Evolutionary conservation across 2,113 vertebrate genomes (phyloP).

Genomic region (Psittacara wagleri): DNA sequence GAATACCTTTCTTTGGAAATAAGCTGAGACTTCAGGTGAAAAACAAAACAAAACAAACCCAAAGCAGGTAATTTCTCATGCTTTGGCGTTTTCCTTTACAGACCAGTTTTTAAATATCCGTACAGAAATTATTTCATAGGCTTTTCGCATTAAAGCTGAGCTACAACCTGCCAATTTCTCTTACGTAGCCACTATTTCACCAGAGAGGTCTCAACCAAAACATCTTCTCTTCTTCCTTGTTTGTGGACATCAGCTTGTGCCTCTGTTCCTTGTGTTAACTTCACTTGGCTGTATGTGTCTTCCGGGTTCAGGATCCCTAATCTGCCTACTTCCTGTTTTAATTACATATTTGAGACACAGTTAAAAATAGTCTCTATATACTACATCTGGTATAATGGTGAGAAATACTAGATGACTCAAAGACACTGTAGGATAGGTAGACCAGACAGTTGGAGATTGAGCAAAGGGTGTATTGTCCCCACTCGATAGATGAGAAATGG

Average conservation of each 20-base stretch:
- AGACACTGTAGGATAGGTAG: not conserved
- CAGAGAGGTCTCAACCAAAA: not conserved
- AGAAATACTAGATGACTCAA: not conserved
- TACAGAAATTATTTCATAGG: not conserved
- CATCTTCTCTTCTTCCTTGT: not conserved
- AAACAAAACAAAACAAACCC: not conserved
- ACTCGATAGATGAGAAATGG: not conserved
- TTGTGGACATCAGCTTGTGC: not conserved
- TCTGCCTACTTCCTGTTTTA: not conserved
- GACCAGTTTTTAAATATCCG: not conserved
- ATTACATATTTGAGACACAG: not conserved
- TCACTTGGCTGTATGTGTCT: not conserved
- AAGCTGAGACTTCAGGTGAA: not conserved
- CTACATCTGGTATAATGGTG: accelerated
- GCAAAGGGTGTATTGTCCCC: not conserved
- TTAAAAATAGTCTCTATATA: not conserved
- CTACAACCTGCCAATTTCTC: not conserved
- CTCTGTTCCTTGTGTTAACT: not conserved
- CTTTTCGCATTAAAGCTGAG: not conserved
- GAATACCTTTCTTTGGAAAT: not conserved
- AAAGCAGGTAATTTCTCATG: not conserved
- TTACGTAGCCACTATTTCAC: not conserved
- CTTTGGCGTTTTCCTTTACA: not conserved
- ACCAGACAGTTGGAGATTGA: not conserved
- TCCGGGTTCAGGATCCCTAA: not conserved